Conservation (phyloP, 1,140 invertebrate genomes). For the Drosophila pandora region DNA sequence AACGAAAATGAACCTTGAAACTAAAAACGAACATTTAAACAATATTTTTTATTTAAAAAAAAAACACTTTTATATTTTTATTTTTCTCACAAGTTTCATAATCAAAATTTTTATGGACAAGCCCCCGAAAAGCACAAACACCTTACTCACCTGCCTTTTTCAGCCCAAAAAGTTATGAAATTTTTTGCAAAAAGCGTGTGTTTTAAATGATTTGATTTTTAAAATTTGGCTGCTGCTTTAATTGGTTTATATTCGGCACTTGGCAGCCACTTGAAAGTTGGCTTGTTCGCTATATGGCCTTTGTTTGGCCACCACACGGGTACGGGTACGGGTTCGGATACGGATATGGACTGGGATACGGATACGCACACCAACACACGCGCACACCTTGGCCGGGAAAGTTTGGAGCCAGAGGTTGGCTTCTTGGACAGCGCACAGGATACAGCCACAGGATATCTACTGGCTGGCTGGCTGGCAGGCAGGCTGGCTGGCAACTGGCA, state of each 20-base stretch:
- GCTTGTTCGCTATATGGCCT: conserved; percentile 22
- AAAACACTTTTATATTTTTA: not conserved
- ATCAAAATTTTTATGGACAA: conserved; percentile 11
- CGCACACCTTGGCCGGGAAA: conserved; percentile 50
- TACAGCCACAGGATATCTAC: conserved; percentile 1
- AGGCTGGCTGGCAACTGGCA: conserved; percentile 31
- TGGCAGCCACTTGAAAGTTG: conserved; percentile 11
- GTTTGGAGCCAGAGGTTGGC: conserved; percentile 39
- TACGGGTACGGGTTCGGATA: conserved; percentile 15
- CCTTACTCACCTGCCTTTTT: conserved; percentile 4
- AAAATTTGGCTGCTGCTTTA: not conserved
- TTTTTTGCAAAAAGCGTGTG: not conserved
- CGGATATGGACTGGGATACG: conserved; percentile 7
- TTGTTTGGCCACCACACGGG: conserved; percentile 23
- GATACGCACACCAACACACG: conserved; percentile 33
- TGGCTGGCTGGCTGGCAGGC: conserved; percentile 5
- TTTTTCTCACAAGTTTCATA: not conserved
- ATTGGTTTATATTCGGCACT: conserved; percentile 3
- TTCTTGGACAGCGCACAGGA: conserved; percentile 3
- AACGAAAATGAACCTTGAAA: too few relatives aligned
- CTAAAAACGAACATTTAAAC: too few relatives aligned
- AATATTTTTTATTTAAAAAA: not conserved
- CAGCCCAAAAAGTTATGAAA: not conserved
- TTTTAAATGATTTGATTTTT: conserved; percentile 5
- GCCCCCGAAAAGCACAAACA: not conserved